Conservation (phyloP, 2,888 invertebrate genomes). For the Dasysyrphus tricinctus region DNA sequence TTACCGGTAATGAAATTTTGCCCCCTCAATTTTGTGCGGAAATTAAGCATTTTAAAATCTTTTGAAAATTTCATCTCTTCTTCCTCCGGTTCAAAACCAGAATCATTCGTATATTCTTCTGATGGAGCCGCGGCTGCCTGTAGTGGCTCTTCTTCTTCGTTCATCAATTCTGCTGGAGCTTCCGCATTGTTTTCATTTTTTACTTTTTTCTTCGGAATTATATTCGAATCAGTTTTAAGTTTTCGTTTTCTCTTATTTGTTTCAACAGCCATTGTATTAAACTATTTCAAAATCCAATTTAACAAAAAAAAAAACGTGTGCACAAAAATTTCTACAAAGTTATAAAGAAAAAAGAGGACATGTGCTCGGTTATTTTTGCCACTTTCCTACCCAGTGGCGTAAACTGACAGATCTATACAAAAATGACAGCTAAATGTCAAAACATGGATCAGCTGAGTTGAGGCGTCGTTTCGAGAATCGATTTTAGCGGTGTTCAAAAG, state of each 20-base stretch:
- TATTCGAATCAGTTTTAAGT: constrained; percentile 19
- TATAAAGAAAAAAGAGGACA: background rate
- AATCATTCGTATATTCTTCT: constrained; percentile 77
- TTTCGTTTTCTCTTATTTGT: constrained; percentile 65
- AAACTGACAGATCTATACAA: background rate
- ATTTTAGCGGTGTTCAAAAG: background rate
- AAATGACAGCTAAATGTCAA: constrained; percentile 7
- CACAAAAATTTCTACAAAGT: background rate
- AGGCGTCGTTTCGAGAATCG: background rate
- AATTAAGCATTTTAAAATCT: constrained; percentile 86
- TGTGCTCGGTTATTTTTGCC: constrained; percentile 20
- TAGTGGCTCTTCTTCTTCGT: background rate
- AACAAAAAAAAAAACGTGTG: constrained; percentile 6
- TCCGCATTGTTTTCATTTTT: constrained; percentile 56
- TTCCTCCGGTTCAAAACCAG: constrained; percentile 77
- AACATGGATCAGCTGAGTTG: background rate
- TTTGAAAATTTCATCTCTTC: constrained; percentile 78
- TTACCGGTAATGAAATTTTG: constrained; percentile 85
- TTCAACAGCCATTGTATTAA: constrained; percentile 57
- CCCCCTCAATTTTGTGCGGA: constrained; percentile 85
- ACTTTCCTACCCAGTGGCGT: background rate
- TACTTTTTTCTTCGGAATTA: constrained; percentile 42
- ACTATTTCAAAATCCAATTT: constrained; percentile 1
- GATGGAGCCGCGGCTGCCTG: background rate
- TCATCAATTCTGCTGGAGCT: background rate